Evolutionary conservation across 2,888 invertebrate species (phyloP).

Genomic region (Polylopha cassiicola): DNA sequence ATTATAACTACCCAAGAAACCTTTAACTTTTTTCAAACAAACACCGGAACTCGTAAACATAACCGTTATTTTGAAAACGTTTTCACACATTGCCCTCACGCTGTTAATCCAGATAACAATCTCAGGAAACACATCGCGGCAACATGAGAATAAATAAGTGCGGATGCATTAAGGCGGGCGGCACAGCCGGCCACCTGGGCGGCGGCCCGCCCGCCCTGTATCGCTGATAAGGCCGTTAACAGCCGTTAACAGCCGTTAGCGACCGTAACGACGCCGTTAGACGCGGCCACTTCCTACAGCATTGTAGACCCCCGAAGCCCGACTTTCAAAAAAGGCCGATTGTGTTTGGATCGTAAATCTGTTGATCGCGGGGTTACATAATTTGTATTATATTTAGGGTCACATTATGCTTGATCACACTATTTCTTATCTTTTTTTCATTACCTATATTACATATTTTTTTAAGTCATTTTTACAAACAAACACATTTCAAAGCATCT

Average conservation of each 20-base stretch:
- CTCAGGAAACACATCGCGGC: slow-evolving; percentile 63
- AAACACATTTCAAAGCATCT: no score
- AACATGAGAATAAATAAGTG: slow-evolving; percentile 68
- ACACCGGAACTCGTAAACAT: slow-evolving; percentile 25
- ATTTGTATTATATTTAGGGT: slow-evolving; percentile 23
- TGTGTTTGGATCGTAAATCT: slow-evolving; percentile 44
- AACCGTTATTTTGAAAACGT: slow-evolving; percentile 20
- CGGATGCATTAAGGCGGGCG: slow-evolving; percentile 72
- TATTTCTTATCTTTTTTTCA: background rate
- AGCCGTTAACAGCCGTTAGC: slow-evolving; percentile 53
- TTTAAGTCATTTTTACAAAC: no score
- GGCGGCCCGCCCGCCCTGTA: slow-evolving; percentile 46
- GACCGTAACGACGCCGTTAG: slow-evolving; percentile 70
- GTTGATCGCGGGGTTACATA: slow-evolving; percentile 32
- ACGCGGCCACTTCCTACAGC: slow-evolving; percentile 64
- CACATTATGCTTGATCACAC: slow-evolving; percentile 13
- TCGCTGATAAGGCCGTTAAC: slow-evolving; percentile 65
- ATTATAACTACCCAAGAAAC: slow-evolving; percentile 12
- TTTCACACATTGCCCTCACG: slow-evolving; percentile 21
- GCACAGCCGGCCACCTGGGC: slow-evolving; percentile 28
- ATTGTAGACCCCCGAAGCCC: slow-evolving; percentile 43
- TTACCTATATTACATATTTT: no score
- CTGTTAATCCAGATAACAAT: slow-evolving; percentile 45
- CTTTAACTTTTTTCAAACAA: slow-evolving; percentile 16
- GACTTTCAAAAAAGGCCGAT: slow-evolving; percentile 37